Evolutionary conservation across 1,140 invertebrate genomes (phyloP), one percentile per base, ranked within the genome.

Genomic region (Drosophila auraria): DNA sequence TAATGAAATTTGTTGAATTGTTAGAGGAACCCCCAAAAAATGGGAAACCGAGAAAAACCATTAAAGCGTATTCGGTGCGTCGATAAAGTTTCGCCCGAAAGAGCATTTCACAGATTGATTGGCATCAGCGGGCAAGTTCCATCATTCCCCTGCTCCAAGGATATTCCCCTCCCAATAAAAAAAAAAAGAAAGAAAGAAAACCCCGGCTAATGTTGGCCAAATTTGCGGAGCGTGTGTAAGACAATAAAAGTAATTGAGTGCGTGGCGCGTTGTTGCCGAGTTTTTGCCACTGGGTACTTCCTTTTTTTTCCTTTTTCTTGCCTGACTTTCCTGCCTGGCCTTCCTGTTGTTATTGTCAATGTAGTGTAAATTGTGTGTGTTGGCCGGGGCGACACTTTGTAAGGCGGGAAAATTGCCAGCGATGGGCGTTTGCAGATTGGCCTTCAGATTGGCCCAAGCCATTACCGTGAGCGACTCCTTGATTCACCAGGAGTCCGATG

Each of bases 231-330:
- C 80, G 80, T 87, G 83, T 89, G 81, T 87, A 87, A 87, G 84
- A 87, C 84, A 87, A 87, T 87, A 87, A 87, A 87, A 87, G 87
- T 87, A 87, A 87, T 87, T 89, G 84, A 87, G 83, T 89, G 84
- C 80, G 80, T 82, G 79, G 79, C 45, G 73, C 64, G 76, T 66
- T 80, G 57, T 65, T 79, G 71, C 76, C 20, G 20, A 57, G 70
- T 78, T 78, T 74, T 79, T 62, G 51, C 42, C 63, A 70, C 57
- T 38, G 40, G 33, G 33, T 78, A 51, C 33, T 27, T 54, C 40
- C 27, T 40, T 38, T 38, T 54, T 38, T 49, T 76, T 47, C 45
- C 57, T 49, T 60, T 38, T 38, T 58, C 51, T 42, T 20, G 17
- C 20, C 15, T 38, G 36, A 9, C 36, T 7, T 38, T 20, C 17